phyloP scores from a whole-genome alignment of 2,113 vertebrate species.

The Erpornis zantholeuca region DNA sequence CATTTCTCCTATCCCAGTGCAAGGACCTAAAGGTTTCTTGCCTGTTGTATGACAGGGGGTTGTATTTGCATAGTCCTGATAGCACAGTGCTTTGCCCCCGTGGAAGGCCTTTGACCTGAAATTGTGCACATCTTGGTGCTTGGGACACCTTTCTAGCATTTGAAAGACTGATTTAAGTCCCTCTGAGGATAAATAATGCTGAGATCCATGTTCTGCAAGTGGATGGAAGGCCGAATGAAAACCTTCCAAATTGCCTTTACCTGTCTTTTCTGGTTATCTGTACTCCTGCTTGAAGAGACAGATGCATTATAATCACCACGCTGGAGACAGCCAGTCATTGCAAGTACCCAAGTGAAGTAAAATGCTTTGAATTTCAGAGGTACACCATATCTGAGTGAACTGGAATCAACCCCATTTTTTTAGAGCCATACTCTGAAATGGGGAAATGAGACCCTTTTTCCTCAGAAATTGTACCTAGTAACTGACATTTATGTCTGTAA shows the following conservation, averaged over 20 bases:
- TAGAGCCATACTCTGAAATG: not conserved
- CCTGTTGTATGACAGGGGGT: not conserved
- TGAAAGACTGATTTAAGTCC: not conserved
- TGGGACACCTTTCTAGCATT: not conserved
- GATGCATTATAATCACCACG: accelerated
- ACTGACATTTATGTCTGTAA: not conserved
- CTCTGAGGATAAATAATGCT: not conserved
- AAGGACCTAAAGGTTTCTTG: not conserved
- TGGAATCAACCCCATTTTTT: not conserved
- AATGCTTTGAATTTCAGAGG: not conserved
- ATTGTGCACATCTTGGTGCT: not conserved
- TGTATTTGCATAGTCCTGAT: accelerated
- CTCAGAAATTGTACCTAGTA: not conserved
- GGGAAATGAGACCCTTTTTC: not conserved
- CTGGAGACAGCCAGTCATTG: not conserved
- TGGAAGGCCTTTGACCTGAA: not conserved
- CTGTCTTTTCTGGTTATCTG: not conserved
- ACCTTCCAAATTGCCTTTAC: not conserved
- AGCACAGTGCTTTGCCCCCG: not conserved
- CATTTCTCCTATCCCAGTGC: not conserved
- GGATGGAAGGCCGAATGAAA: not conserved
- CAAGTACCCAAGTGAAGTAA: not conserved
- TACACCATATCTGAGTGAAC: not conserved
- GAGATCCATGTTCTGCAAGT: not conserved
- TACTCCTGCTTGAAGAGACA: not conserved